Conservation (phyloP, 2,888 invertebrate species). For the Saturnia pavonia region DNA sequence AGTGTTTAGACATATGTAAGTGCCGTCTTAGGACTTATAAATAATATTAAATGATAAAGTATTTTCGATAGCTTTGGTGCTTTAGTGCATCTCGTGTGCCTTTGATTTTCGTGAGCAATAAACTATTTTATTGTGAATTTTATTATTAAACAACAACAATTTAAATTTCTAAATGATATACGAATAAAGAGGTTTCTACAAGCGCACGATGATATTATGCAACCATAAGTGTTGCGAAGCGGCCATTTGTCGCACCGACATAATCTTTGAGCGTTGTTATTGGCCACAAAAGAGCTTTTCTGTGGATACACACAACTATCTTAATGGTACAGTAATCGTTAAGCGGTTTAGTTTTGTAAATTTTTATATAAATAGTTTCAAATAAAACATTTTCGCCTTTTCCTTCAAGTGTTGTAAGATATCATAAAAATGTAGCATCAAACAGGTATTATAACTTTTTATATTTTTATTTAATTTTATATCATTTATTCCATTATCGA, state of each 20-base stretch:
- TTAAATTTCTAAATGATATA: not conserved
- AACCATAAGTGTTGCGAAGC: conserved; percentile 23
- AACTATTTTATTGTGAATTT: not conserved
- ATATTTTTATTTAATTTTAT: not conserved
- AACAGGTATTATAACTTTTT: not conserved
- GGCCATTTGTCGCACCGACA: conserved; percentile 29
- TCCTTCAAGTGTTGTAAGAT: not conserved
- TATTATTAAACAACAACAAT: not conserved
- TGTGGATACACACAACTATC: conserved; percentile 18
- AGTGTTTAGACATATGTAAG: too few species aligned
- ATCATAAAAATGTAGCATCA: not conserved
- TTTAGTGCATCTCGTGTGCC: too few species aligned
- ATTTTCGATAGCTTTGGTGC: too few species aligned
- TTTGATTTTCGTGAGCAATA: not conserved
- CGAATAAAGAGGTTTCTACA: not conserved
- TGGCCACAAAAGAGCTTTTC: conserved; percentile 19
- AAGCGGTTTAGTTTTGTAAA: conserved; percentile 15
- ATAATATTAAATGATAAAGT: too few species aligned
- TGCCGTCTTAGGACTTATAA: too few species aligned
- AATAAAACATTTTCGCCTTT: not conserved
- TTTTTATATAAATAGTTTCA: not conserved
- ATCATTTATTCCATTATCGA: too few species aligned
- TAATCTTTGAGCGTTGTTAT: conserved; percentile 24
- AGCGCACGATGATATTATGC: conserved; percentile 22
- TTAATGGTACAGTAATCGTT: conserved; percentile 15